phyloP scores from a whole-genome alignment of 2,888 invertebrate species.

The Neria commutata region DNA sequence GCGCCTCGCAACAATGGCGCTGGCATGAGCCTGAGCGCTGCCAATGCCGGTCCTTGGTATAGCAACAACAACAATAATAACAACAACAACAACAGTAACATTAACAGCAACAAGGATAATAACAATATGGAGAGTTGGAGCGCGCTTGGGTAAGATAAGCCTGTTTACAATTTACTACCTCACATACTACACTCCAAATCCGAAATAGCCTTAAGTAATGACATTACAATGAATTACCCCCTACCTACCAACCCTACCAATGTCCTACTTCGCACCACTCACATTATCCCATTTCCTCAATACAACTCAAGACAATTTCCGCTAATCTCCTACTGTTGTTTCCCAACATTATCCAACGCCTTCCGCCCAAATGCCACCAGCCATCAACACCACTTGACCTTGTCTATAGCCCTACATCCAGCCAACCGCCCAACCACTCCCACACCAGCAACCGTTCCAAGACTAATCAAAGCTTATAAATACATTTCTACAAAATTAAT shows the following conservation, averaged over 20 bases:
- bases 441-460: conserved; percentile 4
- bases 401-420: neutral
- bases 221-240: conserved; percentile 23
- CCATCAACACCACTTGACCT: neutral
- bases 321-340: no score
- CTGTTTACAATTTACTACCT: conserved; percentile 37
- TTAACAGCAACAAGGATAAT: conserved; percentile 31
- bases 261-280: conserved; percentile 6
- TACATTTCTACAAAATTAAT: conserved; percentile 38
- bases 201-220: conserved; percentile 23
- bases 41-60: neutral
- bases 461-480: conserved; percentile 32
- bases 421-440: neutral
- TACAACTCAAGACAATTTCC: conserved; percentile 42
- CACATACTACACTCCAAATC: conserved; percentile 21
- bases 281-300: conserved; percentile 21
- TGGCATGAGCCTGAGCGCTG: neutral
- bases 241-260: conserved; percentile 32
- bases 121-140: conserved; percentile 53
- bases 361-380: neutral
- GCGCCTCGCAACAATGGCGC: conserved; percentile 13
- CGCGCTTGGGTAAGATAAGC: conserved; percentile 58
- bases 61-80: conserved; percentile 32
- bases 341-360: no score
- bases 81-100: conserved; percentile 37